Evolutionary conservation across 2,888 invertebrate genomes (phyloP).

Genomic region (Acanthosepion pharaonis): DNA sequence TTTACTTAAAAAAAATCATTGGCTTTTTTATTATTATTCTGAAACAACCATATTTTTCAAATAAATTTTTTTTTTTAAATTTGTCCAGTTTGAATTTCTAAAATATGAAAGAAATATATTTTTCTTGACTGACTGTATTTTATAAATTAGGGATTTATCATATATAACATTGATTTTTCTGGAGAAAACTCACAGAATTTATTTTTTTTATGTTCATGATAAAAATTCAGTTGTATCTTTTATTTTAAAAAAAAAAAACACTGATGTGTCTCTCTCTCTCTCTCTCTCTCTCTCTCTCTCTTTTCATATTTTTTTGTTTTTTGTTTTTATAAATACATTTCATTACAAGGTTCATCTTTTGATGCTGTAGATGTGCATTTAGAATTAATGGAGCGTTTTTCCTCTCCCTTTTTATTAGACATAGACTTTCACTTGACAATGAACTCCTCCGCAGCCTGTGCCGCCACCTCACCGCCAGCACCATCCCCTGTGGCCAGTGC

Average conservation of each 20-base stretch:
- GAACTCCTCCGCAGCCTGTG: neutral
- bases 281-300: neutral
- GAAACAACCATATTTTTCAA: no score
- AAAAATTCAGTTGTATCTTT: neutral
- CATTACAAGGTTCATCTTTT: neutral
- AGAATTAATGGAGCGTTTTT: constrained; percentile 43
- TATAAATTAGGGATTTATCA: neutral
- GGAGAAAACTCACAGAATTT: neutral
- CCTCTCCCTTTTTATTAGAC: constrained; percentile 47
- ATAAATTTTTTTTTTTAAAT: no score
- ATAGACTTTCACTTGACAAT: constrained; percentile 45
- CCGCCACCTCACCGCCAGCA: constrained; percentile 38
- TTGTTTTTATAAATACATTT: neutral
- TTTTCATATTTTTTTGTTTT: neutral
- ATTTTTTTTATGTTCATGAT: neutral
- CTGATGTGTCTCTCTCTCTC: neutral
- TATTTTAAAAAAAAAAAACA: neutral
- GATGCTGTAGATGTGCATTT: constrained; percentile 1
- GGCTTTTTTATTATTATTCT: no score
- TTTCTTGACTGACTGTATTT: neutral
- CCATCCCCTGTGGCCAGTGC: constrained; percentile 40
- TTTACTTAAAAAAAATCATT: no score
- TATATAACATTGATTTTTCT: neutral
- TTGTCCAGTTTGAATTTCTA: neutral
- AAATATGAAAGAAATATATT: neutral